A percentile compares a stretch with the other conserved stretches of the same genome.
These are phyloP conservation scores for Riparia riparia DNA, from an alignment of 2,113 vertebrate genomes.

Conservation along the genomic window DNA sequence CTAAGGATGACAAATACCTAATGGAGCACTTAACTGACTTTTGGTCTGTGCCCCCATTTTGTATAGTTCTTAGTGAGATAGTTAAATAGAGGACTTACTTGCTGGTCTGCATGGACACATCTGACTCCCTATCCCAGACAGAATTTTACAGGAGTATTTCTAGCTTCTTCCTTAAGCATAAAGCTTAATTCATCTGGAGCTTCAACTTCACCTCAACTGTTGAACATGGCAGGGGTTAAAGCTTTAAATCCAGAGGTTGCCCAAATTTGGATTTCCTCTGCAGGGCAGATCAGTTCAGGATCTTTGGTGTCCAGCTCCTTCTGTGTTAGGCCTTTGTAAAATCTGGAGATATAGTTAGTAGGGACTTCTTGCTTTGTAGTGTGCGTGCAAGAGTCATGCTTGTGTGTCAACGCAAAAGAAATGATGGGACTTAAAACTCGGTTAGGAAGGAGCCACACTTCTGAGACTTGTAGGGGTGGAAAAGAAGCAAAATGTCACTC, in stretches of 20 bases:
- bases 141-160: background rate
- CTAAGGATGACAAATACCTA: background rate
- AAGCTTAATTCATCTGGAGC: background rate
- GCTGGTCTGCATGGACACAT: background rate
- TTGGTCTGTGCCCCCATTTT: background rate
- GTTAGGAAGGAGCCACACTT: background rate
- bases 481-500: background rate
- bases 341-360: background rate
- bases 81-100: background rate
- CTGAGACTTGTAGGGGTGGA: accelerated
- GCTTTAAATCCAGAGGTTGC: background rate
- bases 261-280: background rate
- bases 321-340: background rate
- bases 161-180: background rate
- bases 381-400: background rate
- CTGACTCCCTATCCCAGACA: background rate
- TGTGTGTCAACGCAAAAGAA: background rate
- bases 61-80: background rate
- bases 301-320: background rate
- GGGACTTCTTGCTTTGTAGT: background rate
- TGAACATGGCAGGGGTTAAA: background rate
- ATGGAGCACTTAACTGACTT: background rate
- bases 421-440: background rate
- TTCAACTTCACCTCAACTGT: background rate
- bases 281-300: background rate